Percentiles rank a stretch among this genome's conserved stretches.
These are phyloP conservation scores for Aricia agestis DNA, from an alignment of 1,140 invertebrate species.

Conservation along the genomic window DNA sequence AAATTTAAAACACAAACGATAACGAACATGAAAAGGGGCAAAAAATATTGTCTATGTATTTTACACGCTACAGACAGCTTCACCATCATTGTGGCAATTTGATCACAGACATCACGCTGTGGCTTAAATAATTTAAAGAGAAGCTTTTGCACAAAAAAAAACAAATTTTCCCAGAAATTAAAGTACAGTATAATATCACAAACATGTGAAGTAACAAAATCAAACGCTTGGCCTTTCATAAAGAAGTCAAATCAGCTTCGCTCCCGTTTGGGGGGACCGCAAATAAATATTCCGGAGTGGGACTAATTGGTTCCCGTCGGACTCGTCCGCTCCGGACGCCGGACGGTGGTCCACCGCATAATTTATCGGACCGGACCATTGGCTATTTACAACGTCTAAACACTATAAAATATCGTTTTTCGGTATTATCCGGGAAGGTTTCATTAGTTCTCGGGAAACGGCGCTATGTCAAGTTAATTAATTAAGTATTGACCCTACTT, in stretches of 20 bases:
- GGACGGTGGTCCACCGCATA: slow-evolving; percentile 53
- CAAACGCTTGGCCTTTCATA: slow-evolving; percentile 25
- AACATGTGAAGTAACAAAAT: no score
- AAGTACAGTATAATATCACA: no score
- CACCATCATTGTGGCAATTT: no score
- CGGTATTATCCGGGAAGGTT: background rate
- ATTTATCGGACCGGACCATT: slow-evolving; percentile 56
- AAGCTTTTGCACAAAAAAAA: no score
- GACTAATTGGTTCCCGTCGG: slow-evolving; percentile 70
- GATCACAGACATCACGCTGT: no score
- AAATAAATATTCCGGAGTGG: slow-evolving; percentile 67
- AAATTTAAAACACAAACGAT: no score
- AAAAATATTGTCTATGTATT: no score
- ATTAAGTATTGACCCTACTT: no score
- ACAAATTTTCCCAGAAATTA: no score
- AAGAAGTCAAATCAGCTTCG: slow-evolving; percentile 49
- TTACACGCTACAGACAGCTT: no score
- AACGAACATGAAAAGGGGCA: no score
- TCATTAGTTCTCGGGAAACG: background rate
- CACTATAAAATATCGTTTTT: slow-evolving; percentile 21
- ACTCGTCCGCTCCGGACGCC: slow-evolving; percentile 53
- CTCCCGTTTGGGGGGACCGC: slow-evolving; percentile 58
- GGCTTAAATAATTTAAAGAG: no score
- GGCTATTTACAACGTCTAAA: slow-evolving; percentile 48
- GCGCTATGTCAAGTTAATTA: background rate